These are phyloP conservation scores for Elmis aenea DNA, from an alignment of 2,888 invertebrate species.

Conservation along the genomic window DNA sequence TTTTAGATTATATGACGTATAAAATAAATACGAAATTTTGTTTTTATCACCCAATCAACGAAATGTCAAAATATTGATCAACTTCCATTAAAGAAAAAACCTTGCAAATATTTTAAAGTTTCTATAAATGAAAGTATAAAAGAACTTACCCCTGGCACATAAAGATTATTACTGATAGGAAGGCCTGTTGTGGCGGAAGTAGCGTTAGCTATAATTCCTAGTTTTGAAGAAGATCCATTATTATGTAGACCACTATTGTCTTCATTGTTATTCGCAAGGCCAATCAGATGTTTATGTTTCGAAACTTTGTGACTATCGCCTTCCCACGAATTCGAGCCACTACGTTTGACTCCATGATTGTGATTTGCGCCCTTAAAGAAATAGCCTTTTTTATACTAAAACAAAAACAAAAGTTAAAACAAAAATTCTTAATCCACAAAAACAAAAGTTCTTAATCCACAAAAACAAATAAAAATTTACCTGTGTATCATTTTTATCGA, in stretches of 20 bases:
- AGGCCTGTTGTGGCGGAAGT: not conserved
- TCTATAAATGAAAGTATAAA: too few species aligned
- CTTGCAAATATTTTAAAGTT: too few species aligned
- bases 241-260: conserved; percentile 7
- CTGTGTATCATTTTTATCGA: conserved; percentile 27
- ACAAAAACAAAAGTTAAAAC: too few species aligned
- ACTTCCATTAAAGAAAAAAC: too few species aligned
- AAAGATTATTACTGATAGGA: conserved; percentile 21
- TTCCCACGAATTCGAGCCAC: conserved; percentile 58
- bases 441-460: not conserved
- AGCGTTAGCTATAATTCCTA: conserved; percentile 16
- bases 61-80: too few species aligned
- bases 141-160: conserved; percentile 29
- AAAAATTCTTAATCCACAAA: not conserved
- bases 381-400: too few species aligned
- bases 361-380: conserved; percentile 14
- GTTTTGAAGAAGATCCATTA: conserved; percentile 13
- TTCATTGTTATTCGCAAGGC: conserved; percentile 23
- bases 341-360: conserved; percentile 57
- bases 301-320: conserved; percentile 53
- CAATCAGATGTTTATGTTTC: conserved; percentile 50
- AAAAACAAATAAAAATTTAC: not conserved
- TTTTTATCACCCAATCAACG: too few species aligned
- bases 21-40: too few species aligned
- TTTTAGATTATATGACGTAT: too few species aligned